Conservation (phyloP, 2,797 vertebrate genomes). For the Lutjanus campechanus region DNA sequence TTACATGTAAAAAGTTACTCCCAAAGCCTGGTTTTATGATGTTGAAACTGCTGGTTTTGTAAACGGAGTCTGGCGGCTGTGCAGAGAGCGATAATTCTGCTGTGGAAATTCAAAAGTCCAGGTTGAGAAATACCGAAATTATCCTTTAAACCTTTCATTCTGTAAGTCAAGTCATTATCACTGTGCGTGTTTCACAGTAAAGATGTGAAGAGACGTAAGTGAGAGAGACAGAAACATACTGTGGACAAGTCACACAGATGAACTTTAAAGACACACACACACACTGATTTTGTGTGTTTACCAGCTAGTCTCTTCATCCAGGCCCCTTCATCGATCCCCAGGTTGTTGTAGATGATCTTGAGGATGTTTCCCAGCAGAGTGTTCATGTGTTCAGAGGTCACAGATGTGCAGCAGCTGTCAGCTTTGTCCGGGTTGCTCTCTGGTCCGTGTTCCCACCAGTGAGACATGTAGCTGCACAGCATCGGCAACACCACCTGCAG, state of each 20-base stretch:
- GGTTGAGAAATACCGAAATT: too few species aligned
- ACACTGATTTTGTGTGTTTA: slow-evolving; percentile 55
- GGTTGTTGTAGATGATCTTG: slow-evolving; percentile 97
- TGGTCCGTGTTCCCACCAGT: slow-evolving; percentile 96
- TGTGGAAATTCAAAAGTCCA: too few species aligned
- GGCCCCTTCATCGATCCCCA: slow-evolving; percentile 95
- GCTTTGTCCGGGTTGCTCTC: slow-evolving; percentile 86
- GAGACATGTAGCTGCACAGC: slow-evolving; percentile 97
- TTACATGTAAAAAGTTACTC: too few species aligned
- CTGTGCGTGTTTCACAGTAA: not conserved
- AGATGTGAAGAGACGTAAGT: not conserved
- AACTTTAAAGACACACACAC: not conserved
- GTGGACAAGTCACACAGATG: not conserved
- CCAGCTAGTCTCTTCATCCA: slow-evolving; percentile 98
- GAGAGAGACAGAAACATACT: not conserved
- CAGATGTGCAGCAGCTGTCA: slow-evolving; percentile 91
- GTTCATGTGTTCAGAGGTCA: slow-evolving; percentile 96
- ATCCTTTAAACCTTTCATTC: too few species aligned
- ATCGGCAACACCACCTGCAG: slow-evolving; percentile 92
- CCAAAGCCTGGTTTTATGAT: too few species aligned
- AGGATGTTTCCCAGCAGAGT: slow-evolving; percentile 94
- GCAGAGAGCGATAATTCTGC: too few species aligned
- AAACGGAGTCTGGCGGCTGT: too few species aligned
- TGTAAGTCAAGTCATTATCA: not conserved
- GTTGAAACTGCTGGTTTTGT: too few species aligned